Base-by-base conservation (phyloP, 1,140 invertebrate species). In the Teleogryllus occipitalis region DNA sequence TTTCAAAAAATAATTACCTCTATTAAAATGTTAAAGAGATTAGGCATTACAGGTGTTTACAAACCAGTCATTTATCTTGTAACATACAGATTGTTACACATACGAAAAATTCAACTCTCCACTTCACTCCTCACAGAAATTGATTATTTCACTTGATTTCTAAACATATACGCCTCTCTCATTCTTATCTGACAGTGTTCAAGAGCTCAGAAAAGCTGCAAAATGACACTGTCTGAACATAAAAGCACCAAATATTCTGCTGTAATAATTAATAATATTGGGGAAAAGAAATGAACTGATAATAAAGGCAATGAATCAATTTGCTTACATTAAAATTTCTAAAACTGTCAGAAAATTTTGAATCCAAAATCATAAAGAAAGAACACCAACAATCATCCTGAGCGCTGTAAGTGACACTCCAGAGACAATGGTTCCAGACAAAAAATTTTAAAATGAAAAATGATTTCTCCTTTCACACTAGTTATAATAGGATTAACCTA, bases 191-290 rank as follows among this genome's bases (percentile, higher is more conserved):
- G 54, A 65, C 54, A 65, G 54, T 65, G 54, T 65, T 14, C 54
- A 65, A 65, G 54, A 65, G 54, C 54, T 65, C 54, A 7, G 18
- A 10, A 65, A 10, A 65, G 54, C 54, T 65, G 18, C 54, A 65
- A 65, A 65, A 65, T 65, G 18, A 65, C 54, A 65, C 54, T 65
- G 54, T 65, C 54, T 65, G 54, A 65, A 65, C 54, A 65, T 65
- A 65, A 65, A 65, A 65, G 54, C 54, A 65, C 54, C 54, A 65
- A 65, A 65, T 65, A 65, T 65, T 65, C 54, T 65, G 54, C 54
- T 65, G 54, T 65, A 65, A 65, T 65, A 65, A 65, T 65, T 65
- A 65, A 65, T 65, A 14, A 65, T 65, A 65, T 65, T 7, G 54
- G 27, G 27, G 5, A 39, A 65, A 54, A 54, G 49, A 65, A 65